Conservation (phyloP, 2,113 vertebrate genomes). For the Balaeniceps rex region DNA sequence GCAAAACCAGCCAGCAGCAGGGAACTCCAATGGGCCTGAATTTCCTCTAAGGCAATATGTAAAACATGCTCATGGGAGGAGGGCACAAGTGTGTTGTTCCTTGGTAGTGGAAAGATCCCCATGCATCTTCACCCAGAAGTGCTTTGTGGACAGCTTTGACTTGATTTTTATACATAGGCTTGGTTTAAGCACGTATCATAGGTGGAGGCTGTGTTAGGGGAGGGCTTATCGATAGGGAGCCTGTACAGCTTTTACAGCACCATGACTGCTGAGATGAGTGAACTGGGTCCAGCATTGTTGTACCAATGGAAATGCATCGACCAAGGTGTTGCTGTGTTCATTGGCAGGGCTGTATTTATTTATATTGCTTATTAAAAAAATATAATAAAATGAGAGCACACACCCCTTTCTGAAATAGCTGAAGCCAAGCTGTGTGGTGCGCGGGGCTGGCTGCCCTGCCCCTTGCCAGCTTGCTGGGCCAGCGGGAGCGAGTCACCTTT, state of each 20-base stretch:
- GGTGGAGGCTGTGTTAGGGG: not conserved
- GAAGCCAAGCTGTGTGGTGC: not conserved
- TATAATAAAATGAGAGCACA: not conserved
- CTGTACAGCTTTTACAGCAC: not conserved
- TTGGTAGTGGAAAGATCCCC: not conserved
- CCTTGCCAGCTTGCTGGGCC: not conserved
- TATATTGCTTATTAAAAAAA: too few species aligned
- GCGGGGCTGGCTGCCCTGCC: not conserved
- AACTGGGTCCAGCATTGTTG: rapidly evolving
- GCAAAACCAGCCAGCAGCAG: not conserved
- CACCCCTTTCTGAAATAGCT: not conserved
- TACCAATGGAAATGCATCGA: rapidly evolving
- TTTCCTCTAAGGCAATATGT: not conserved
- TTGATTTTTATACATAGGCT: not conserved
- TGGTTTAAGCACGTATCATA: rapidly evolving
- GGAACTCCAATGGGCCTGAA: not conserved
- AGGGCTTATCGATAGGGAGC: not conserved
- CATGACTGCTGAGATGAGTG: not conserved
- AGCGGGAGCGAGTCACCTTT: not conserved
- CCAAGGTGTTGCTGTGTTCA: not conserved
- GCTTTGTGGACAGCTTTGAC: not conserved
- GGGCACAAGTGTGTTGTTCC: not conserved
- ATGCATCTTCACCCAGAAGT: not conserved
- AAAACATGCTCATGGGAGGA: not conserved
- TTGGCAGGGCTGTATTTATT: not conserved